These are phyloP conservation scores for Semaprochilodus insignis DNA, from an alignment of 2,797 vertebrate species.

Conservation along the genomic window DNA sequence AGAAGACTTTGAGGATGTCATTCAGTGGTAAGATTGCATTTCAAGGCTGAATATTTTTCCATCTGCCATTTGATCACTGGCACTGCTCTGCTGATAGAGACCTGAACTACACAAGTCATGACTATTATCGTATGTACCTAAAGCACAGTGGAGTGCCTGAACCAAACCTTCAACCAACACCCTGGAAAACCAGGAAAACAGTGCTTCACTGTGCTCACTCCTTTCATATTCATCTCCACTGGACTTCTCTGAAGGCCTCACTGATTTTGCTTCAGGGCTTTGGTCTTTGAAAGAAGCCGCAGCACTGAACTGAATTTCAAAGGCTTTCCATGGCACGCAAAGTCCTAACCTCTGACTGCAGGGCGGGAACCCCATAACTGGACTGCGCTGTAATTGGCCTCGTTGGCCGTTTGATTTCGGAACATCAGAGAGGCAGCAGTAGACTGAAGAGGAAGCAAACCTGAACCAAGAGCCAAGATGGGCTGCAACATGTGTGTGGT, in stretches of 20 bases:
- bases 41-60: neutral
- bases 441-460: neutral
- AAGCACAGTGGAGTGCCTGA: neutral
- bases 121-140: neutral
- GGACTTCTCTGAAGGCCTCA: conserved; percentile 1
- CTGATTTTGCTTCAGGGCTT: conserved; percentile 11
- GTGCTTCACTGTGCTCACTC: neutral
- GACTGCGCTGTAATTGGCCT: conserved; percentile 19
- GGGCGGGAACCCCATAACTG: conserved; percentile 44
- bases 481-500: conserved; percentile 91
- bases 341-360: conserved; percentile 45
- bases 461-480: conserved; percentile 68
- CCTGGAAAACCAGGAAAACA: too few relatives aligned
- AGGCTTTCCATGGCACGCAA: conserved; percentile 51
- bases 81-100: neutral
- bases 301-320: conserved; percentile 45
- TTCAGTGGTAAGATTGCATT: neutral
- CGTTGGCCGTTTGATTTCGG: conserved; percentile 5
- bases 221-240: conserved; percentile 1
- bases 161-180: neutral
- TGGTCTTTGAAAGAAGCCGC: conserved; percentile 22
- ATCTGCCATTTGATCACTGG: neutral
- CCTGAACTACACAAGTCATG: too few relatives aligned
- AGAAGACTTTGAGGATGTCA: neutral
- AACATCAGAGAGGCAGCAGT: neutral